A percentile compares a stretch with the other conserved stretches of the same genome.
phyloP scores from a whole-genome alignment of 53 echinoderm and acorn worm genomes.

The Paracentrotus lividus region DNA sequence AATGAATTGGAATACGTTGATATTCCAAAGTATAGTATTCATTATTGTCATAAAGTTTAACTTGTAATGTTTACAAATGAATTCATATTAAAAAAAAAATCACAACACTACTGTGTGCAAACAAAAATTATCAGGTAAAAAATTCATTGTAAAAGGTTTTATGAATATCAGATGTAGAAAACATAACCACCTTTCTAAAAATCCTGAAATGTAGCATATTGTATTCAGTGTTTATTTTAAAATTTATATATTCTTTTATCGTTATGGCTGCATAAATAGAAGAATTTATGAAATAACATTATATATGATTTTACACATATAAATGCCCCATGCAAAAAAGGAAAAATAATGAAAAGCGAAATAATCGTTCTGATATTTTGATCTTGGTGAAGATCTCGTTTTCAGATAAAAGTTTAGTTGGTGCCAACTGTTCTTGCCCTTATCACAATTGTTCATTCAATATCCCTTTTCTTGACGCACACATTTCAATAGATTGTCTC shows the following conservation, averaged over 20 bases:
- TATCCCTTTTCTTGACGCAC: neutral
- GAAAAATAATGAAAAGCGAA: too few relatives aligned
- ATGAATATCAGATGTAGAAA: too few relatives aligned
- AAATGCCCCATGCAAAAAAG: too few relatives aligned
- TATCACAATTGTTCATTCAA: neutral
- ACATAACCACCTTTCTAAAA: too few relatives aligned
- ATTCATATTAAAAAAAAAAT: neutral
- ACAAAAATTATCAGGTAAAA: too few relatives aligned
- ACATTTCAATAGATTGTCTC: neutral
- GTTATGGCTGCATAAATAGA: neutral
- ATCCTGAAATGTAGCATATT: too few relatives aligned
- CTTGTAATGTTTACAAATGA: neutral
- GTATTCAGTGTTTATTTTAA: too few relatives aligned
- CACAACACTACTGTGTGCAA: neutral
- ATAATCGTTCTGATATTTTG: neutral
- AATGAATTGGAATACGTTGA: neutral
- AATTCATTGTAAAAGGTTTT: too few relatives aligned
- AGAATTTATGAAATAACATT: neutral
- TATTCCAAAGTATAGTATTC: neutral
- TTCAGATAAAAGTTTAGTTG: neutral
- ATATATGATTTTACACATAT: neutral
- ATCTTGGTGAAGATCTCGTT: neutral
- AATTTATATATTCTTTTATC: too few relatives aligned
- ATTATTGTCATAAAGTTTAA: neutral
- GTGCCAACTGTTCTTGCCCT: slow-evolving; percentile 33